Evolutionary conservation across 1,140 invertebrate genomes (phyloP), one percentile per base, ranked within the genome.

Genomic region (Armadillidium nasatum): DNA sequence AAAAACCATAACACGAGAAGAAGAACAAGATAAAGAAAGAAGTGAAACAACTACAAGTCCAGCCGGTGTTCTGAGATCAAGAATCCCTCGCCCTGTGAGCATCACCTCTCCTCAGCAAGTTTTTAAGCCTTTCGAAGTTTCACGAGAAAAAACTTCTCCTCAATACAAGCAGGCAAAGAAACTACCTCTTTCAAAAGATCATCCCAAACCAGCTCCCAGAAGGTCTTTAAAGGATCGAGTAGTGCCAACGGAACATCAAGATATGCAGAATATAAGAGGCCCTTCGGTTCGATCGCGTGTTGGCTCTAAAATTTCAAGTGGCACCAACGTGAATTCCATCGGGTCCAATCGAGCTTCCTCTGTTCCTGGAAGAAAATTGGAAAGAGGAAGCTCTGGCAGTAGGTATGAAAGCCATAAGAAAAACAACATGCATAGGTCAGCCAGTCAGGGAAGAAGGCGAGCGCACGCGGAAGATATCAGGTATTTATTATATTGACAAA

Each of bases 31-130:
- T 43, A 15, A 69, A 74, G 22, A 21, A 66, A 74, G 54, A 76
- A 50, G 73, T 21, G 80, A 81, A 50, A 77, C 75, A 73, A 77
- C 78, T 44, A 73, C 79, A n/a, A 78, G 80, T 72, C 74, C 77
- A 82, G 54, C 83, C 84, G 43, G 87, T 22, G 85, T 88, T 11
- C 85, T 86, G 78, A 88, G 89, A 81, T 92, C 91, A 1, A 89
- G 89, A 80, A 92, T 92, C 82, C 91, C 91, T 10, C 84, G 91
- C 33, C 88, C 89, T 43, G 88, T 92, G 10, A 88, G 88, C 7
- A 81, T 81, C 75, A 81, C 80, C 10, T 81, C 80, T 11, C 80
- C 80, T 3, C 80, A 81, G 74, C 73, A 77, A 54, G 76, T 77
- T 11, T 81, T 81, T 66, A 81, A 81, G 69, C 74, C 77, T 45